Conservation (phyloP, 2,113 vertebrate genomes). For the Trochalopteron elliotii region DNA sequence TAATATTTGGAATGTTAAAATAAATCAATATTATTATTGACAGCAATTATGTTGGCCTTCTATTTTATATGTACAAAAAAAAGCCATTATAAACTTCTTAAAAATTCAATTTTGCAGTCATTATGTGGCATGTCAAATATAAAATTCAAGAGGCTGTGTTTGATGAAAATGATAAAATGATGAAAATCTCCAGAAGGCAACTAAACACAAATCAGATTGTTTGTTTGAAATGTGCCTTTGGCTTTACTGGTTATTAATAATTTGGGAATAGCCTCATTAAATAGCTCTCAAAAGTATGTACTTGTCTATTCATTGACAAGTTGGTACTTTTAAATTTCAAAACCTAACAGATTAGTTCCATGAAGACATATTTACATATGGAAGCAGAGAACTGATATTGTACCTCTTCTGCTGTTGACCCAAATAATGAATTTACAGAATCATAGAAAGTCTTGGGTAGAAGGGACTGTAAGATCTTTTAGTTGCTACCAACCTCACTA, state of each 20-base stretch:
- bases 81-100: neutral
- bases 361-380: neutral
- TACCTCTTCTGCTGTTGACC: neutral
- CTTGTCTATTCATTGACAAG: neutral
- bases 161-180: neutral
- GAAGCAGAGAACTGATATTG: neutral
- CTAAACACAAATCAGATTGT: neutral
- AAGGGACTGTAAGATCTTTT: neutral
- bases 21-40: neutral
- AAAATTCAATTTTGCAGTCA: neutral
- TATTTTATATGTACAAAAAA: neutral
- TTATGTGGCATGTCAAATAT: neutral
- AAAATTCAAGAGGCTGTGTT: neutral
- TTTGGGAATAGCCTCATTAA: neutral
- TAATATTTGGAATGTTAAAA: neutral
- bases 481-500: neutral
- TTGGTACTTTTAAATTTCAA: neutral
- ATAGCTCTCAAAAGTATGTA: neutral
- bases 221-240: neutral
- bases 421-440: neutral
- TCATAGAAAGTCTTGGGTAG: neutral
- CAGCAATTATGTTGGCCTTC: neutral
- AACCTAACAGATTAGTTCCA: neutral
- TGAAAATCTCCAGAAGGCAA: neutral
- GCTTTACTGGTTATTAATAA: neutral